Percentiles rank a stretch among this genome's conserved stretches.
phyloP scores from a whole-genome alignment of 2,113 vertebrate species.

The Phaetusa simplex region DNA sequence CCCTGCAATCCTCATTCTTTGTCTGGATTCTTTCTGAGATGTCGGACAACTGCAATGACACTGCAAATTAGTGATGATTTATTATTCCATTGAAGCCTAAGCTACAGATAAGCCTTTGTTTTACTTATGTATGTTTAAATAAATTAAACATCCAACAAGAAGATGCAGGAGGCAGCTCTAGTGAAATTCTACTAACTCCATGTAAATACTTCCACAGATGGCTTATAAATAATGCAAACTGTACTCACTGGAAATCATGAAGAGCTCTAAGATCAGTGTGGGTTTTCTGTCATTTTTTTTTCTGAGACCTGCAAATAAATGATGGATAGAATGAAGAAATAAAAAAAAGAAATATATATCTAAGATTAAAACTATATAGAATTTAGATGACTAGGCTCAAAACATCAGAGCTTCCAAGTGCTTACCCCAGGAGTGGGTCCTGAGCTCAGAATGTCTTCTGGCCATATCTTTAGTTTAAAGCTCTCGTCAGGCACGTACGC shows the following conservation, averaged over 20 bases:
- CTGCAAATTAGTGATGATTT: not conserved
- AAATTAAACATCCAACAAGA: not conserved
- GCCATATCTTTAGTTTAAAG: not conserved
- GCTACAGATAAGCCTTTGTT: not conserved
- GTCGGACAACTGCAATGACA: not conserved
- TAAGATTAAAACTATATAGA: not conserved
- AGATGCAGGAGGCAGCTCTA: not conserved
- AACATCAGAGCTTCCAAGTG: not conserved
- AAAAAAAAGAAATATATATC: not conserved
- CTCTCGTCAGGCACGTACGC: accelerated
- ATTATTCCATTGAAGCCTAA: not conserved
- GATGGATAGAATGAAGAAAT: not conserved
- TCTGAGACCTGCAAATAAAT: not conserved
- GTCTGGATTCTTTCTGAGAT: not conserved
- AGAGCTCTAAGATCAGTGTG: not conserved
- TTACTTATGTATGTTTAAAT: not conserved
- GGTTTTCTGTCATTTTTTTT: not conserved
- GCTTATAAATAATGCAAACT: not conserved
- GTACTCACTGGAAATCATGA: not conserved
- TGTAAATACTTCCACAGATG: not conserved
- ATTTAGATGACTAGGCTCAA: not conserved
- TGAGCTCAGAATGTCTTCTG: not conserved
- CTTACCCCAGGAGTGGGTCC: not conserved
- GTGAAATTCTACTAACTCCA: not conserved
- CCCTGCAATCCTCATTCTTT: not conserved